Evolutionary conservation across 2,888 invertebrate species (phyloP).

Genomic region (Metallyticus violacea): DNA sequence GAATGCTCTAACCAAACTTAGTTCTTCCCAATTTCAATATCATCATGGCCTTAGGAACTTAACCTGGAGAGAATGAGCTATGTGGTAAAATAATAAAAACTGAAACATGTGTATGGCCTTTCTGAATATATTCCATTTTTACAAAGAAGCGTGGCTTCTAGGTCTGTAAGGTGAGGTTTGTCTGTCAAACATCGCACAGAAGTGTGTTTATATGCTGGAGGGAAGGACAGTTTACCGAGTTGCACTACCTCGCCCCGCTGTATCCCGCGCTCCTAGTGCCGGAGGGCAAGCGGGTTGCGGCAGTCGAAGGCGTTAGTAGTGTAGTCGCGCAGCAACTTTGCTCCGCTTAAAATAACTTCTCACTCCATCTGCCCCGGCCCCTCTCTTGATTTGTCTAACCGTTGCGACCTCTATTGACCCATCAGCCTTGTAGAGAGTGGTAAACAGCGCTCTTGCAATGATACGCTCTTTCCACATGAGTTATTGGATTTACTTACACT

Average conservation of each 20-base stretch:
- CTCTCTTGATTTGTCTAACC: conserved; percentile 3
- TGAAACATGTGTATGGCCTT: neutral
- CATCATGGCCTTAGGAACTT: no score
- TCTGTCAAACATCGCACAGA: neutral
- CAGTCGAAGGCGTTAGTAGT: neutral
- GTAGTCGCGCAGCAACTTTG: neutral
- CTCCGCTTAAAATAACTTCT: conserved; percentile 3
- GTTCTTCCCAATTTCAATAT: no score
- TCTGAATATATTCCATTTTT: no score
- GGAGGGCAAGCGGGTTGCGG: neutral
- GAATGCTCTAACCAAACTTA: no score
- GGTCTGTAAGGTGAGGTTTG: neutral
- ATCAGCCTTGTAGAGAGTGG: neutral
- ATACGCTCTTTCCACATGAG: neutral
- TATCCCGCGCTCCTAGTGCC: neutral
- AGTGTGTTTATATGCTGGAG: neutral
- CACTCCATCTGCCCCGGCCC: no score
- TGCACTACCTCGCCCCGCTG: no score
- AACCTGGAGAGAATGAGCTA: no score
- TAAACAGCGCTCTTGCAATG: neutral
- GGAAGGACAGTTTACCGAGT: neutral
- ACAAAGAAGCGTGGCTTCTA: neutral
- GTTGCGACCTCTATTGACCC: conserved; percentile 7
- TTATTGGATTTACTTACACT: neutral
- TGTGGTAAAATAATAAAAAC: no score